These are phyloP conservation scores for Cartodere bifasciata DNA, from an alignment of 2,888 invertebrate genomes.

Conservation along the genomic window DNA sequence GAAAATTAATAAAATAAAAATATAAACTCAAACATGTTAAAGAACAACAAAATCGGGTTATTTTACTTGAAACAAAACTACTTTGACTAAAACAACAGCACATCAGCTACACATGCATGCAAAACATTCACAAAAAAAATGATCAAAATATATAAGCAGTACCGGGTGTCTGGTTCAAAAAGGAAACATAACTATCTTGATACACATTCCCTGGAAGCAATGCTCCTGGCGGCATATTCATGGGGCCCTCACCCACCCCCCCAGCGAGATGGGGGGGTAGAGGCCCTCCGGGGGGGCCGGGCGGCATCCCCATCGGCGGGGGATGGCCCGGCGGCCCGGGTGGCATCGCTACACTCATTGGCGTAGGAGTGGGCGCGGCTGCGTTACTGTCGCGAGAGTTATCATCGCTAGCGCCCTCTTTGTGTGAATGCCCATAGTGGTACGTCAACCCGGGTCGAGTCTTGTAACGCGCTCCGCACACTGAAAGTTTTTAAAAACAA, in stretches of 20 bases:
- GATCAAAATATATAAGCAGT: slow-evolving; percentile 29
- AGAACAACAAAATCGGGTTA: no score
- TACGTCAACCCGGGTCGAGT: slow-evolving; percentile 90
- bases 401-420: slow-evolving; percentile 42
- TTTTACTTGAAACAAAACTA: no score
- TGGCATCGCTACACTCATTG: slow-evolving; percentile 34
- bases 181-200: slow-evolving; percentile 56
- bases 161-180: slow-evolving; percentile 46
- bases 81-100: no score
- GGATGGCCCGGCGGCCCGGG: slow-evolving; percentile 16
- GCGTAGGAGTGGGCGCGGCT: slow-evolving; percentile 29
- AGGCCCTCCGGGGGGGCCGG: slow-evolving; percentile 22
- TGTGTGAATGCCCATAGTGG: slow-evolving; percentile 89
- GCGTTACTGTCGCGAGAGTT: slow-evolving; percentile 36
- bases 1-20: no score
- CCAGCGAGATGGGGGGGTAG: slow-evolving; percentile 21
- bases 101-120: slow-evolving; percentile 30
- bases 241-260: slow-evolving; percentile 14
- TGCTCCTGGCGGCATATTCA: slow-evolving; percentile 18
- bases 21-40: no score
- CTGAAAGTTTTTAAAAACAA: slow-evolving; percentile 41
- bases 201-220: slow-evolving; percentile 38
- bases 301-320: slow-evolving; percentile 18
- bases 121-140: slow-evolving; percentile 25
- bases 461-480: slow-evolving; percentile 94